Base-by-base conservation (phyloP, 1,140 invertebrate genomes). In the Cydia fagiglandana region DNA sequence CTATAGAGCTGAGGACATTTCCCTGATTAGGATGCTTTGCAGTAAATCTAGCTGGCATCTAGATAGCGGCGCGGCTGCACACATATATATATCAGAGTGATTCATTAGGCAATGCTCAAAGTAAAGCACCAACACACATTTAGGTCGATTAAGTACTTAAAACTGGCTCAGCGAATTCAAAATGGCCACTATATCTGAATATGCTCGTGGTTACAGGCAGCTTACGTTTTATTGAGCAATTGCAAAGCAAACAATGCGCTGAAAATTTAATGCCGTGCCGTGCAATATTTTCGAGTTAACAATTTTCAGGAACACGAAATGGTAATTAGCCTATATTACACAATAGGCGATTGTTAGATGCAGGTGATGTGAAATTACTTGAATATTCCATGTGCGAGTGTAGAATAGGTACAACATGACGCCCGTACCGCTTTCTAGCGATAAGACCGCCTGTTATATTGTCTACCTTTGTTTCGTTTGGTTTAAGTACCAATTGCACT, bases 111-210 rank as follows among this genome's bases (percentile, higher is more conserved):
- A 74, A 76, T 77, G 66, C 70, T 30, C 28, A 75, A 15, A 47
- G 77, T 80, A 77, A 81, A 77, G 80, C 78, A 30, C 77, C 50
- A 76, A 75, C 80, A 78, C 77, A 78, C 79, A 80, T 79, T 76
- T 82, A 76, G 80, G 79, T 77, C 76, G 79, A 47, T 73, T 45
- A 28, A 45, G 73, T 45, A 50, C 73, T 50, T 73, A 73, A 70
- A 70, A 70, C 66, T 47, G 38, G 70, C 41, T 12, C 9, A 13
- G 28, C 41, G 17, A 20, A 73, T 73, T 73, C 28, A n/a, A 53
- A 34, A 70, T 38, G n/a, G 34, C 30, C 56, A 24, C 56, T 61
- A 24, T 34, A n/a, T 66, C 0, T 66, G 15, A 70, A 70, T 41
- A 70, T 70, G 30, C 34, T 24, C 9, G 20, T 61, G 56, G 56